Percentiles rank a stretch among this genome's conserved stretches.
Conservation (phyloP, 1,140 invertebrate species). For the Colletes latitarsis region DNA sequence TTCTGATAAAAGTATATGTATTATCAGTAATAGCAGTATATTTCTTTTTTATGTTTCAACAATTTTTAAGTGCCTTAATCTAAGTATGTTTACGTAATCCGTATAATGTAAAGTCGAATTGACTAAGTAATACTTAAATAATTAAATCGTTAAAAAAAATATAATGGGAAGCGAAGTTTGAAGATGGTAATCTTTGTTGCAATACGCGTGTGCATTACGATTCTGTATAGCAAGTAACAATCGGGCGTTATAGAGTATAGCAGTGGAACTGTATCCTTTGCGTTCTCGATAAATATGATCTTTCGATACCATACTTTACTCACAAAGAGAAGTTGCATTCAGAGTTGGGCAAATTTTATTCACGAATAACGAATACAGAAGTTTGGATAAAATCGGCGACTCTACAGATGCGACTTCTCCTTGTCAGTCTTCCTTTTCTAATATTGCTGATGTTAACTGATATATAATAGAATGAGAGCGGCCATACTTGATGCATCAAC, state of each 20-base stretch:
- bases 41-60: too few relatives aligned
- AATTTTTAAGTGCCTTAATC: too few relatives aligned
- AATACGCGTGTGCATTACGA: constrained; percentile 26
- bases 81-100: neutral
- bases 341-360: too few relatives aligned
- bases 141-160: neutral
- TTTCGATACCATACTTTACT: neutral
- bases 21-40: neutral
- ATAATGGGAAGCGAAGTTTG: neutral
- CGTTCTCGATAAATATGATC: neutral
- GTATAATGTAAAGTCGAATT: neutral
- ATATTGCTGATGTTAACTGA: neutral
- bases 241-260: neutral
- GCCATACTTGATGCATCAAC: neutral
- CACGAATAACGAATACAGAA: too few relatives aligned
- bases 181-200: constrained; percentile 24
- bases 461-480: too few relatives aligned
- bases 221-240: neutral
- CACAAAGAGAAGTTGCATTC: too few relatives aligned
- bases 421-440: constrained; percentile 12
- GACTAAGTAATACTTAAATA: neutral
- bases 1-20: neutral
- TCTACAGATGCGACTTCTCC: too few relatives aligned
- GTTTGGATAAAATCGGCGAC: too few relatives aligned
- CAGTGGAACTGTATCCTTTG: neutral